These are phyloP conservation scores for Drosophila sucinea DNA, from an alignment of 1,140 invertebrate genomes.

Conservation along the genomic window DNA sequence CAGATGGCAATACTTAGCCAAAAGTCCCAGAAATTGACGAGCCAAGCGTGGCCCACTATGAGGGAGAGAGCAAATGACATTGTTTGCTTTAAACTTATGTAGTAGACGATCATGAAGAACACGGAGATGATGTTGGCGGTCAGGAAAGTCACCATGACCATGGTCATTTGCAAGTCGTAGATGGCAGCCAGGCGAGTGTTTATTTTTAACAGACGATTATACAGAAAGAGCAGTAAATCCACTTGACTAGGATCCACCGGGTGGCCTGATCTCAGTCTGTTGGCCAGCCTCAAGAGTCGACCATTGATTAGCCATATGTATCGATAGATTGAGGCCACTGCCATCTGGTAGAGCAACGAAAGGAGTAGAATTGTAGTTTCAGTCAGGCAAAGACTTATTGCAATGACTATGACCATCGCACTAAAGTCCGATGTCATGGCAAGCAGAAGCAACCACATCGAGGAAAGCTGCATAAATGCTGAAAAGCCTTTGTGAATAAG, in stretches of 20 bases:
- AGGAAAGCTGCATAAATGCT: neutral
- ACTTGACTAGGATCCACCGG: neutral
- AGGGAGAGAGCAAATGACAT: too few species aligned
- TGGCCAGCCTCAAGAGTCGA: neutral
- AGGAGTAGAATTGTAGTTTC: neutral
- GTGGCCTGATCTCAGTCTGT: neutral
- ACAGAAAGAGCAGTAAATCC: neutral
- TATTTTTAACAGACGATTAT: constrained; percentile 5
- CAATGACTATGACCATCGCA: neutral
- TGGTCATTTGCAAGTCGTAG: constrained; percentile 38
- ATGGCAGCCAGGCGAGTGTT: constrained; percentile 25
- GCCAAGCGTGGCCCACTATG: neutral
- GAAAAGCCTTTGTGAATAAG: neutral
- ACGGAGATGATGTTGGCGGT: constrained; percentile 27
- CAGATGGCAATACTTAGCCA: constrained; percentile 44
- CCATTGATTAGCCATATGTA: neutral
- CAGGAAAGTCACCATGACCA: constrained; percentile 37
- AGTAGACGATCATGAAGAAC: too few species aligned
- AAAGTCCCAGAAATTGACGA: constrained; percentile 50
- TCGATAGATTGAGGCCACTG: neutral
- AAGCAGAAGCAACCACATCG: neutral
- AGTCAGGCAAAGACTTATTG: neutral
- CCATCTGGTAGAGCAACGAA: neutral
- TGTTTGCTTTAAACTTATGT: too few species aligned
- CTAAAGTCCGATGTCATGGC: neutral